Base-by-base conservation (phyloP, 2,797 vertebrate genomes). In the Aviceda cuculoides region DNA sequence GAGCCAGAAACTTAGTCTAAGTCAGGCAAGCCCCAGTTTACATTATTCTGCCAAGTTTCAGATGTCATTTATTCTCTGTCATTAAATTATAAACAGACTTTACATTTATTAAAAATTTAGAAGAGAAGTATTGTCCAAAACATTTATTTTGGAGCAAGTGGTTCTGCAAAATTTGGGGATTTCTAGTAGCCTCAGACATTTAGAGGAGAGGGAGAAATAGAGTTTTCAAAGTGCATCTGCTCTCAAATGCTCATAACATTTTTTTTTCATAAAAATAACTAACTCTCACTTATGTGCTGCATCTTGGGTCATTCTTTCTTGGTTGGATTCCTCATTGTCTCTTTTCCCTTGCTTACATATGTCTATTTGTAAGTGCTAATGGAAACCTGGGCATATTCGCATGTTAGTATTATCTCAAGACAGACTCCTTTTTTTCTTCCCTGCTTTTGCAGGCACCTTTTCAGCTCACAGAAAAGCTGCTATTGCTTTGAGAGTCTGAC, bases 41-140 rank as follows among this genome's bases (percentile, higher is more conserved):
- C 26, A 83, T 39, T 75, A 70, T 33, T 93, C 58, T 96, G 90
- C 83, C 81, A 96, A 90, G 56, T 42, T 92, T 46, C 61, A 74
- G 72, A 94, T 93, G 53, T 63, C 70, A 81, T 83, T 90, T 87
- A 59, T 66, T 87, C 66, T 95, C 58, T 93, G 58, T 31, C 59
- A 59, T 78, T 72, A 65, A 92, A 92, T 92, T 83, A 13, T 52
- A 94, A 95, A 58, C 52, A 94, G 67, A 42, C 22, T 87, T 97
- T 87, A 80, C 26, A 82, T 65, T 94, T 93, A 68, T 6, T 40
- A 63, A 71, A 50, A 46, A 77, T 55, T 42, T 70, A 80, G 65
- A 87, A 71, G 14, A 61, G 5, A 90, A 91, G 22, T 9, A 49
- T 63, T 3, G 13, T 82, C 52, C 40, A 67, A 89, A 88, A 21